phyloP scores from a whole-genome alignment of 2,113 vertebrate species.

The Rhineura floridana region DNA sequence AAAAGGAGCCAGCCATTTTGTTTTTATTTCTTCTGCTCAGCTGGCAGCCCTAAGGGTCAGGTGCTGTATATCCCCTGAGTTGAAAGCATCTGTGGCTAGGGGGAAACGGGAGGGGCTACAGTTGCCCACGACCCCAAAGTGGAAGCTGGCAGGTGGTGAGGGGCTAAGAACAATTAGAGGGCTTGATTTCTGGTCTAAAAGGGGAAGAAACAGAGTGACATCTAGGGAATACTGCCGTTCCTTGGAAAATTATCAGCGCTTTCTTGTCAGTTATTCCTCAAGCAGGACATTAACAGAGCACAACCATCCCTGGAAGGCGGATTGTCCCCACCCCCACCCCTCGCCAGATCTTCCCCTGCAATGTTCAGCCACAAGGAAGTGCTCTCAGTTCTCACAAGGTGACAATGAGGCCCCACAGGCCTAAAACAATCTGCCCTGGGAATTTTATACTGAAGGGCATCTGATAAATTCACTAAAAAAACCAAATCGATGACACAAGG shows the following conservation, averaged over 20 bases:
- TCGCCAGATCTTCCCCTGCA: not conserved
- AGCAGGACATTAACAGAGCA: not conserved
- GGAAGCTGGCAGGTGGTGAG: not conserved
- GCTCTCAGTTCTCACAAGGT: not conserved
- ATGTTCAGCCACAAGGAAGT: not conserved
- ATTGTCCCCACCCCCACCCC: not conserved
- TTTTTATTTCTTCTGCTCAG: not conserved
- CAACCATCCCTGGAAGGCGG: not conserved
- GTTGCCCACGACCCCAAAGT: not conserved
- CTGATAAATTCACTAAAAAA: not conserved
- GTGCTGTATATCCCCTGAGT: not conserved
- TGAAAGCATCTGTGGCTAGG: not conserved
- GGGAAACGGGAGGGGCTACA: not conserved
- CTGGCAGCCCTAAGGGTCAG: not conserved
- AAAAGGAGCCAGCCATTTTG: not conserved
- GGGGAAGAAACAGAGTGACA: not conserved
- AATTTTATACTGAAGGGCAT: not conserved
- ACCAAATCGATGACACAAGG: too few relatives aligned
- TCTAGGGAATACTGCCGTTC: not conserved
- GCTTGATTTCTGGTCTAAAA: not conserved
- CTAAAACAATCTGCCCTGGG: not conserved
- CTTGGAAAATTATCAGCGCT: not conserved
- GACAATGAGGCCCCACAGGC: not conserved
- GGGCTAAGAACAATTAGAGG: not conserved
- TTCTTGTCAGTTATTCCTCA: too few relatives aligned